Base-by-base conservation (phyloP, 2,797 vertebrate genomes). In the Diplodus sargus region DNA sequence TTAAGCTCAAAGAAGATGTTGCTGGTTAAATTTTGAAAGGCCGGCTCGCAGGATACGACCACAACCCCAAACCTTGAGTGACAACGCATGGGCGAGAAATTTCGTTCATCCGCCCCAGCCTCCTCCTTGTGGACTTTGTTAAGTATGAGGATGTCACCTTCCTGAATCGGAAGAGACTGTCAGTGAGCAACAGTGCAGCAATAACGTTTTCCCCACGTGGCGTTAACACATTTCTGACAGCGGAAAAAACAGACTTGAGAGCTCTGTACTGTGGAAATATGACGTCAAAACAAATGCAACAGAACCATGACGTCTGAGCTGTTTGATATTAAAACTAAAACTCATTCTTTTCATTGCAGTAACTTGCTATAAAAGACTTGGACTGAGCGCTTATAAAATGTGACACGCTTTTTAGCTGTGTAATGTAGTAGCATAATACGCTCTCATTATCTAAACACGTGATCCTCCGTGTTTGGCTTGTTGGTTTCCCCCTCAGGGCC, bases 401-500 rank as follows among this genome's bases (percentile, higher is more conserved):
- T 79, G 64, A 63, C 42, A 54, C 69, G 72, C 57, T 69, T 78
- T 79, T 75, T 61, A 62, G 53, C 76, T 61, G 64, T 73, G 17
- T 70, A 52, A 54, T 75, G 57, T 66, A 20, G 10, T 70, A 22
- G 10, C 66, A 25, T 81, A 77, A 82, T 78, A 62, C 68, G 49
- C 49, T 79, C 56, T 74, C 60, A 81, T 87, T 80, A 79, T 76
- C 64, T 51, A 66, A 49, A 68, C 70, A 78, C 4, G 16, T 52
- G 11, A 17, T 81, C 20, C 51, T 69, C 30, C 34, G 48, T 70
- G 51, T 82, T 79, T 74, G 49, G 56, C 54, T 68, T 74, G 53
- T 30, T 74, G 63, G 15, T 62, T 80, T 76, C 47, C 39, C 39
- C 87, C 72, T 17, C 58, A 16, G 61, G 83, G 78, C 66, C 30